Percentiles rank a stretch among this genome's conserved stretches.
Evolutionary conservation across 2,113 vertebrate genomes (phyloP).

Genomic region (Reinhardtius hippoglossoides): DNA sequence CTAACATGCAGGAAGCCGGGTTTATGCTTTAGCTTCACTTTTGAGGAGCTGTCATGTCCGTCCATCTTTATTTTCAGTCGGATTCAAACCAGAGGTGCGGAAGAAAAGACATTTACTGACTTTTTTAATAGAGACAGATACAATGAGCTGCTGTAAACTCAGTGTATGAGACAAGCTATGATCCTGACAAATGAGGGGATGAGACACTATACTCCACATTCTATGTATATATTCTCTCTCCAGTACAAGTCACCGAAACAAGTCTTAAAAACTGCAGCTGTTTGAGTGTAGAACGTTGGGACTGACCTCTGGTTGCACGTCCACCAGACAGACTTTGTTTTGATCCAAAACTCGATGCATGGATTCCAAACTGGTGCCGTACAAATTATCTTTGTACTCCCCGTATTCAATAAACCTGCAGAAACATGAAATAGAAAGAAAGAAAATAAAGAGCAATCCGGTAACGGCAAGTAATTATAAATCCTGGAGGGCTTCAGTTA

Average conservation of each 20-base stretch:
- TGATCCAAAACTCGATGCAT: slow-evolving; percentile 87
- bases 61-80: too few relatives aligned
- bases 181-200: too few relatives aligned
- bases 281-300: not conserved
- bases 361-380: slow-evolving; percentile 93
- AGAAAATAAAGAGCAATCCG: not conserved
- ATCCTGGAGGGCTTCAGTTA: not conserved
- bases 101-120: not conserved
- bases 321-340: slow-evolving; percentile 93
- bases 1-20: too few relatives aligned
- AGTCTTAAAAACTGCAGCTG: not conserved
- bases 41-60: too few relatives aligned
- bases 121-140: too few relatives aligned
- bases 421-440: not conserved
- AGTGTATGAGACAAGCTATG: too few relatives aligned
- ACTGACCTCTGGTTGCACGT: slow-evolving; percentile 92
- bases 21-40: too few relatives aligned
- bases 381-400: slow-evolving; percentile 94
- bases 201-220: too few relatives aligned
- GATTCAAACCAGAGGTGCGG: too few relatives aligned
- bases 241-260: not conserved
- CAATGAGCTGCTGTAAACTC: too few relatives aligned
- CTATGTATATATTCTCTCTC: not conserved
- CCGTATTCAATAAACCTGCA: slow-evolving; percentile 92
- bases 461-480: not conserved